Evolutionary conservation across 2,113 vertebrate species (phyloP).

Genomic region (Heliornis fulica): DNA sequence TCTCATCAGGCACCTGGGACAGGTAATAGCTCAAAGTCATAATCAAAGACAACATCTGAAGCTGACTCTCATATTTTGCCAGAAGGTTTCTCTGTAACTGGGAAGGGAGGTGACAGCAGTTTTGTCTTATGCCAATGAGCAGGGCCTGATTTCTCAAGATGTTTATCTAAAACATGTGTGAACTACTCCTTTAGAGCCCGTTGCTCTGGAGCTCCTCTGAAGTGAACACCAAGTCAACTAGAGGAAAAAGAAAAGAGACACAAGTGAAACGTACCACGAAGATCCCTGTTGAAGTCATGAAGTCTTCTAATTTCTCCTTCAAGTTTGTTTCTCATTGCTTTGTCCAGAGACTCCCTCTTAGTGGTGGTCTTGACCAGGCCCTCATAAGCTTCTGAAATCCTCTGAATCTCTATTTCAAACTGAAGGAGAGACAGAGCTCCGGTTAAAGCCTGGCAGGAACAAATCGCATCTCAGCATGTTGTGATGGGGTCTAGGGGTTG

Average conservation of each 20-base stretch:
- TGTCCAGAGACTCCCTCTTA: conserved; percentile 85
- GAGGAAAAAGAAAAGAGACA: not conserved
- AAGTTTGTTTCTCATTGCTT: conserved; percentile 83
- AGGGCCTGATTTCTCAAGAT: not conserved
- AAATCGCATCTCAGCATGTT: accelerated
- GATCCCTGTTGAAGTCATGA: conserved; percentile 88
- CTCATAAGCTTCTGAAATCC: conserved; percentile 86
- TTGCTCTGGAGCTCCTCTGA: not conserved
- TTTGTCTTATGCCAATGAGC: not conserved
- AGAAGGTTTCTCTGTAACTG: not conserved
- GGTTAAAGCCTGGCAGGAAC: not conserved
- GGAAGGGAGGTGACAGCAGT: not conserved
- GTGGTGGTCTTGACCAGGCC: conserved; percentile 84
- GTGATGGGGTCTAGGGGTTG: not conserved
- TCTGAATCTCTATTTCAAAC: conserved; percentile 85
- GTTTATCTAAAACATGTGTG: not conserved
- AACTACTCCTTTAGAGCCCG: not conserved
- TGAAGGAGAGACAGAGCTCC: conserved; percentile 57
- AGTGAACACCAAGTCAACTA: not conserved
- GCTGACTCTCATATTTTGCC: not conserved
- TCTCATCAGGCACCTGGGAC: not conserved
- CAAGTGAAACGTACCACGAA: conserved; percentile 73
- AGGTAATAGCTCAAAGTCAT: not conserved
- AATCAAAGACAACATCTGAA: not conserved
- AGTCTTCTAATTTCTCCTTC: conserved; percentile 87